A percentile compares a stretch with the other conserved stretches of the same genome.
Conservation (phyloP, 2,888 invertebrate species). For the Rambutsinella grinnellia region DNA sequence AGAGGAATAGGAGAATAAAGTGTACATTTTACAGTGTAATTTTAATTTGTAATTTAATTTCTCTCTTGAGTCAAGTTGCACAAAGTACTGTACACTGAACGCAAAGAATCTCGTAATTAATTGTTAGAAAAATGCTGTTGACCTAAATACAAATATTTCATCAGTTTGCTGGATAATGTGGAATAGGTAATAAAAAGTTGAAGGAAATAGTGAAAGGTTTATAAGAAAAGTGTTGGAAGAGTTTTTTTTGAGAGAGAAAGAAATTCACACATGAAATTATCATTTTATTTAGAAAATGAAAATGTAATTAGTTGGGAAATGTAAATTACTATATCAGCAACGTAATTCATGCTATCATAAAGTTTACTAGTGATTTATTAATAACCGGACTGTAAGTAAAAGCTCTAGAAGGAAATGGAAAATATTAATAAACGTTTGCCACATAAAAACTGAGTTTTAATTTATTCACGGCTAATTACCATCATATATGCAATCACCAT, state of each 20-base stretch:
- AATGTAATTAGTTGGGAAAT: background rate
- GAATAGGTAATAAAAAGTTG: background rate
- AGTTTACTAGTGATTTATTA: background rate
- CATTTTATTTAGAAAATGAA: background rate
- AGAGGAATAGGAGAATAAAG: slow-evolving; percentile 12
- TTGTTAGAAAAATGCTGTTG: background rate
- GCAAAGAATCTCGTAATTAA: background rate
- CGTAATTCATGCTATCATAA: background rate
- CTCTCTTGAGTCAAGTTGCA: background rate
- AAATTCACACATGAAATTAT: slow-evolving; percentile 51
- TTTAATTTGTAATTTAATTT: slow-evolving; percentile 49
- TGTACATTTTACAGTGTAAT: slow-evolving; percentile 51
- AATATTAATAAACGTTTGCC: background rate
- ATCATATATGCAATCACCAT: no score
- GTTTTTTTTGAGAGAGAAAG: no score
- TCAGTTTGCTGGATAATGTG: background rate
- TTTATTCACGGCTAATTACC: no score
- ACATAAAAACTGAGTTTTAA: no score
- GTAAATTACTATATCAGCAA: background rate
- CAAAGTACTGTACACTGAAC: background rate
- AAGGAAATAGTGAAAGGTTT: slow-evolving; percentile 29
- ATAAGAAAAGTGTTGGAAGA: slow-evolving; percentile 18
- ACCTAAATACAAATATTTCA: background rate
- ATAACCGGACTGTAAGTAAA: background rate
- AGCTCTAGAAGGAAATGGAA: background rate